Percentiles rank a stretch among this genome's conserved stretches.
These are phyloP conservation scores for Lepetodrilus schrolli DNA, from an alignment of 2,888 invertebrate species.

Conservation along the genomic window DNA sequence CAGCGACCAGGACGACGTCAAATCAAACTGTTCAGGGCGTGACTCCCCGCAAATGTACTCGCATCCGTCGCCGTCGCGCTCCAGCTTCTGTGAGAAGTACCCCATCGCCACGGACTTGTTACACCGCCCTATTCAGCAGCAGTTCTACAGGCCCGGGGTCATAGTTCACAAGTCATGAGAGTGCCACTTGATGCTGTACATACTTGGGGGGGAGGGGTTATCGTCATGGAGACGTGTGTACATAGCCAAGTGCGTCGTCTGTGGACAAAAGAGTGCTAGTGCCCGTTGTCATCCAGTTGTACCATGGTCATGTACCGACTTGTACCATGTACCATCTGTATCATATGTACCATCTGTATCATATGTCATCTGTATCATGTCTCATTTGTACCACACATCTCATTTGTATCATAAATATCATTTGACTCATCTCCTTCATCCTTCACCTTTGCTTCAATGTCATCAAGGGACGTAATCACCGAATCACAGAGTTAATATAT, in stretches of 20 bases:
- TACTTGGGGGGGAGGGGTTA: too few relatives aligned
- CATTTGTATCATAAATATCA: background rate
- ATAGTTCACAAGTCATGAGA: conserved; percentile 68
- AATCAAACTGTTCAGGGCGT: conserved; percentile 58
- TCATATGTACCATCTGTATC: background rate
- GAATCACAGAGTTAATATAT: conserved; percentile 27
- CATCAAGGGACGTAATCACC: background rate
- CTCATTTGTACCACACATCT: background rate
- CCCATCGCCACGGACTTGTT: conserved; percentile 61
- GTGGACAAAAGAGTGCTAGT: too few relatives aligned
- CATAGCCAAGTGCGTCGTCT: too few relatives aligned
- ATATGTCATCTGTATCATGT: background rate
- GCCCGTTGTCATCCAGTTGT: too few relatives aligned
- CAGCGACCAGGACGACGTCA: conserved; percentile 62
- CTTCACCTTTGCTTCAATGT: background rate
- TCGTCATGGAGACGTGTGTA: too few relatives aligned
- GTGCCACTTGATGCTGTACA: background rate
- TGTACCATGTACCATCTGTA: background rate
- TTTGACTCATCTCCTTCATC: background rate
- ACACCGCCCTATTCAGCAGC: conserved; percentile 59
- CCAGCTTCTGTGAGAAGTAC: conserved; percentile 56
- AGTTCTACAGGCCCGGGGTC: conserved; percentile 66
- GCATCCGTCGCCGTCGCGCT: conserved; percentile 30
- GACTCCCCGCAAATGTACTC: conserved; percentile 50
- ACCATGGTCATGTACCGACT: background rate